Evolutionary conservation across 2,888 invertebrate species (phyloP).

Genomic region (Drosophila longiperda): DNA sequence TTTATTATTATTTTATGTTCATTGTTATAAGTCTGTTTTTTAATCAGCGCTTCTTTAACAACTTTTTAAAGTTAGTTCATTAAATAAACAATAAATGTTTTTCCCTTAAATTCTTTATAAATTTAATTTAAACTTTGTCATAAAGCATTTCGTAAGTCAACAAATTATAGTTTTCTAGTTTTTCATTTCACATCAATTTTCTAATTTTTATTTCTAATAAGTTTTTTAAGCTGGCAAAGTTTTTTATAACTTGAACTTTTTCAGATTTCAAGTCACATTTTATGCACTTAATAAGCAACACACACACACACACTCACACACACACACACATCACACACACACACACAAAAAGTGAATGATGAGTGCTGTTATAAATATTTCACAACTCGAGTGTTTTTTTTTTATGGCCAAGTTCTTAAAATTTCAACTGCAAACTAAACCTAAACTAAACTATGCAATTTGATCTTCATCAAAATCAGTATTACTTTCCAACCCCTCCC

Average conservation of each 20-base stretch:
- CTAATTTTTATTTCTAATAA: neutral
- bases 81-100: neutral
- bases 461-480: conserved; percentile 65
- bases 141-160: neutral
- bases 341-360: neutral
- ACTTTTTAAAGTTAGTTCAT: neutral
- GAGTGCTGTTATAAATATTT: conserved; percentile 49
- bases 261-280: conserved; percentile 6
- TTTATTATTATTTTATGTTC: too few relatives aligned
- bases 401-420: conserved; percentile 59
- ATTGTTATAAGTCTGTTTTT: neutral
- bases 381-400: conserved; percentile 56
- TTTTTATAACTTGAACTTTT: conserved; percentile 11
- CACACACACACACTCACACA: conserved; percentile 1
- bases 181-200: neutral
- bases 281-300: conserved; percentile 63
- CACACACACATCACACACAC: too few relatives aligned
- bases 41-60: too few relatives aligned
- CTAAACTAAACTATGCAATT: conserved; percentile 54
- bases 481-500: neutral
- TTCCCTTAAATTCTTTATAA: neutral
- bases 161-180: neutral
- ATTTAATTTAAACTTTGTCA: neutral
- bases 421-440: neutral
- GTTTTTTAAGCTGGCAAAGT: conserved; percentile 13